A percentile compares a stretch with the other conserved stretches of the same genome.
phyloP scores from a whole-genome alignment of 2,113 vertebrate genomes.

The Lucifuga dentata region DNA sequence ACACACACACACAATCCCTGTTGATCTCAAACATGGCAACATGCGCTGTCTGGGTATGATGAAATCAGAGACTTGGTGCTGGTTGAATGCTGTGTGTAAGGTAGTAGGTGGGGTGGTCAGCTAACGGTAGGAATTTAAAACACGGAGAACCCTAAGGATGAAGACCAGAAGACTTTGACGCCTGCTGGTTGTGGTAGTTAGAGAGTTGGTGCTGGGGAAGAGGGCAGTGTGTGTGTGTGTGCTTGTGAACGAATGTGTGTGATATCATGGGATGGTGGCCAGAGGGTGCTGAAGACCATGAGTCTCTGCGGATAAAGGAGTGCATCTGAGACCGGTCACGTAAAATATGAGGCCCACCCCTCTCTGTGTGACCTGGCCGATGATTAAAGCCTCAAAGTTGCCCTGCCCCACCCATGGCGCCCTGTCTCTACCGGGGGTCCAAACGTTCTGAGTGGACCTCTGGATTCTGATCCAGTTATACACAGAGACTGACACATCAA shows the following conservation, averaged over 20 bases:
- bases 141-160: constrained; percentile 26
- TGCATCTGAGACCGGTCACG: constrained; percentile 93
- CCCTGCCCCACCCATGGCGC: constrained; percentile 82
- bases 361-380: constrained; percentile 76
- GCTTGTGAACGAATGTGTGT: constrained; percentile 34
- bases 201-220: not conserved
- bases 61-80: constrained; percentile 85
- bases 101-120: constrained; percentile 4
- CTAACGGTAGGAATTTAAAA: constrained; percentile 7
- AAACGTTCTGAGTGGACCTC: constrained; percentile 56
- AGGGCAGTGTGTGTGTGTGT: not conserved
- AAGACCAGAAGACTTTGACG: constrained; percentile 44
- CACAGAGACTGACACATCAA: constrained; percentile 5
- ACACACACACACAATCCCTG: too few species aligned
- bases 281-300: constrained; percentile 83
- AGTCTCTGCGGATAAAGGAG: constrained; percentile 89
- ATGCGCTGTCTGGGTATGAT: constrained; percentile 86
- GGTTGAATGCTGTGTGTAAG: constrained; percentile 72
- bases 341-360: constrained; percentile 66
- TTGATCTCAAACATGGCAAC: not conserved
- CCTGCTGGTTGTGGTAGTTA: constrained; percentile 1
- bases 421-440: constrained; percentile 83
- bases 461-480: constrained; percentile 89
- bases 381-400: constrained; percentile 89
- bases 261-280: constrained; percentile 71